Conservation (phyloP, 1,140 invertebrate species). For the Atta cephalotes region DNA sequence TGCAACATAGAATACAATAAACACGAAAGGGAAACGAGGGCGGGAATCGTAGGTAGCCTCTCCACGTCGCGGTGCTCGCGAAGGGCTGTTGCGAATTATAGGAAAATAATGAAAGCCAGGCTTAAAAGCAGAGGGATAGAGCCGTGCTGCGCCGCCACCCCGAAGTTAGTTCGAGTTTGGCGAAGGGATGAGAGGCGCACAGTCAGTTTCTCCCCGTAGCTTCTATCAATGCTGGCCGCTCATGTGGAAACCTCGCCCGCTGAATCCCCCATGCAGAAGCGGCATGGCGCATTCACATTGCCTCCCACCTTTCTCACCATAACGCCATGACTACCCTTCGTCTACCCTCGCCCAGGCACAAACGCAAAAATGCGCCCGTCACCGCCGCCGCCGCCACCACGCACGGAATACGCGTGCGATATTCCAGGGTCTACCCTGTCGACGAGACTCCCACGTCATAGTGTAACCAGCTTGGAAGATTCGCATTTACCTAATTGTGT, state of each 20-base stretch:
- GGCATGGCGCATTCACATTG: conserved; percentile 78
- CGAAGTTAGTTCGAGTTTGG: conserved; percentile 82
- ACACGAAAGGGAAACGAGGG: conserved; percentile 26
- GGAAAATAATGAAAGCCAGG: conserved; percentile 85
- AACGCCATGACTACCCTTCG: conserved; percentile 70
- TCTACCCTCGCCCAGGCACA: conserved; percentile 61
- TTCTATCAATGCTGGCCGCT: conserved; percentile 85
- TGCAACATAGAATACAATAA: not conserved
- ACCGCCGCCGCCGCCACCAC: conserved; percentile 12
- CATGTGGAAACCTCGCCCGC: conserved; percentile 85
- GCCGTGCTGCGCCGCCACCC: conserved; percentile 60
- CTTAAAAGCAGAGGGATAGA: conserved; percentile 78
- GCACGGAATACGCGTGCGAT: conserved; percentile 30
- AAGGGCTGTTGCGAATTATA: conserved; percentile 84
- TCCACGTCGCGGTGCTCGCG: conserved; percentile 55
- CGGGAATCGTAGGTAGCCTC: conserved; percentile 59
- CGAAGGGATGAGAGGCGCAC: conserved; percentile 82
- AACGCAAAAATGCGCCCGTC: conserved; percentile 58
- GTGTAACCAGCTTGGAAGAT: conserved; percentile 82
- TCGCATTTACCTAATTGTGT: conserved; percentile 85
- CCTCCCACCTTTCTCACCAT: conserved; percentile 85
- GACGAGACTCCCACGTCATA: conserved; percentile 71
- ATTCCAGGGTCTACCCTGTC: not conserved
- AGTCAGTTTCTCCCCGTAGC: conserved; percentile 80
- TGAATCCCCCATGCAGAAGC: conserved; percentile 82